Conservation (phyloP, 2,797 vertebrate species). For the Anabacerthia variegaticeps region DNA sequence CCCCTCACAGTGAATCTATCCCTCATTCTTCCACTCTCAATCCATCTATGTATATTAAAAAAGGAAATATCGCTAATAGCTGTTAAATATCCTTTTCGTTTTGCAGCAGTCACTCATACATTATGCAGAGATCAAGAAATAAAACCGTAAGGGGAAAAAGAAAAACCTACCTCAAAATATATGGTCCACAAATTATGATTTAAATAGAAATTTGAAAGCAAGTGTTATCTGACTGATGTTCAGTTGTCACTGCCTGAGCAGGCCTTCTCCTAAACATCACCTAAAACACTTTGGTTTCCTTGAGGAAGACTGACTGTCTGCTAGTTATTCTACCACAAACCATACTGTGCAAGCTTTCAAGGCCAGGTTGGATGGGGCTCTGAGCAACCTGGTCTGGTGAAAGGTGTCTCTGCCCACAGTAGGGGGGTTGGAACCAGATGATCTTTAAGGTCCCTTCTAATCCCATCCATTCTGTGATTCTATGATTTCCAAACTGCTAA, state of each 20-base stretch:
- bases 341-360: background rate
- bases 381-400: background rate
- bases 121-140: background rate
- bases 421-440: accelerated
- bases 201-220: background rate
- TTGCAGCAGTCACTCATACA: background rate
- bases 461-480: background rate
- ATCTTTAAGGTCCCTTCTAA: background rate
- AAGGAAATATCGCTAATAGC: background rate
- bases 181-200: background rate
- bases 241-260: background rate
- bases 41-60: background rate
- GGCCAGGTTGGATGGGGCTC: background rate
- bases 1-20: background rate
- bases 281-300: background rate
- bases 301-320: background rate
- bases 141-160: background rate
- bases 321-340: background rate
- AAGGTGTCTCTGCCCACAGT: background rate
- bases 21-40: background rate
- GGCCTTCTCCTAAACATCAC: background rate
- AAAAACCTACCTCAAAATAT: background rate
- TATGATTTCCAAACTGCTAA: background rate
- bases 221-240: background rate
- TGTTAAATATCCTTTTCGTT: background rate